Evolutionary conservation across 2,113 vertebrate species (phyloP), one percentile per base, ranked within the genome.

Genomic region (Pedetes capensis): DNA sequence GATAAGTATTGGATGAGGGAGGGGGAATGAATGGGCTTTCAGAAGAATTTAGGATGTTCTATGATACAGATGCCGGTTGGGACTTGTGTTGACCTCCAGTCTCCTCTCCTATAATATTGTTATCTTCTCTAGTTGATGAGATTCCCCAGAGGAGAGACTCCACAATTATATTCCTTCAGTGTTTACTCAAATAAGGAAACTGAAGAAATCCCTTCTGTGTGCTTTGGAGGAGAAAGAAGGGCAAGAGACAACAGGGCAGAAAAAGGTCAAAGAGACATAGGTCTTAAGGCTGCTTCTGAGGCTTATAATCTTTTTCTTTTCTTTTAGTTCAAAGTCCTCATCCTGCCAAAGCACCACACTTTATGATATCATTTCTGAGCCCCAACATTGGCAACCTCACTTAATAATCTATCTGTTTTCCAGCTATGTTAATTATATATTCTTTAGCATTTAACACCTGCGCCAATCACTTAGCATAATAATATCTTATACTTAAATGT

Each of bases 391-490:
- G 55, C 32, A 78, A 55, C 47, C 71, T 86, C n/a, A 59, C 32
- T 91, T 92, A 79, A 93, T 93, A 78, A 95, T 94, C 57, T 76
- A 51, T 39, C 85, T 95, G 55, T 95, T 96, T 92, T 87, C 63
- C 51, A 88, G 64, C 66, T 96, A 87, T 82, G 72, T 85, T 96
- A 97, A 94, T 92, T 97, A 95, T 64, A 83, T 68, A 96, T 57
- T 63, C 74, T 90, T 90, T 83, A 94, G 32, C 55, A 85, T 69
- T 94, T 80, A 91, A 83, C 87, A 96, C 89, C 93, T 96, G 75
- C 84, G 94, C 61, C 92, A 95, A 79, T 82, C 42, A n/a, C 55
- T 96, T 95, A 72, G 85, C 82, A 71, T 95, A 94, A 91, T 91
- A 82, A 95, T 80, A 95, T 69, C 80, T 93, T 87, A 92, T 42